phyloP scores from a whole-genome alignment of 2,797 vertebrate species.

The Esox masquinongy region DNA sequence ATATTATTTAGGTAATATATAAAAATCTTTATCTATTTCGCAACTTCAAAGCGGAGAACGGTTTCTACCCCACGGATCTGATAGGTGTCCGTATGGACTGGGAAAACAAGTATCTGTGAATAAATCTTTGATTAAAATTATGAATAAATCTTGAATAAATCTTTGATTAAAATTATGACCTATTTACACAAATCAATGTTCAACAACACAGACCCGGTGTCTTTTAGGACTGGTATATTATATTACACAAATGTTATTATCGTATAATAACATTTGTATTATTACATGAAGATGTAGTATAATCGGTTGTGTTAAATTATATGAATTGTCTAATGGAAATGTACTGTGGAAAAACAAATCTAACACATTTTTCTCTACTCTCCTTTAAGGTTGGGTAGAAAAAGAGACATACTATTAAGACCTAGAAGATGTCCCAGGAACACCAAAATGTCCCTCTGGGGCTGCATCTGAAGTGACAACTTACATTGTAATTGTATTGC shows the following conservation, averaged over 20 bases:
- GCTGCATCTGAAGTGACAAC: no score
- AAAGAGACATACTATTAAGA: slow-evolving; percentile 81
- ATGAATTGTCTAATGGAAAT: neutral
- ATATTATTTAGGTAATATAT: no score
- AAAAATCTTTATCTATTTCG: no score
- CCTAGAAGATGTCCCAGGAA: slow-evolving; percentile 38
- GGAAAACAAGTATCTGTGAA: slow-evolving; percentile 77
- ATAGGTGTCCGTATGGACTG: slow-evolving; percentile 88
- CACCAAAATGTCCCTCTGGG: no score
- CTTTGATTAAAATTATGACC: no score
- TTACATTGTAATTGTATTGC: no score
- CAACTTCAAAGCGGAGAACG: slow-evolving; percentile 51
- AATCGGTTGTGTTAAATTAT: neutral
- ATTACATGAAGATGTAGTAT: slow-evolving; percentile 18
- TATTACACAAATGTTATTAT: neutral
- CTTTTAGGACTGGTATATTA: neutral
- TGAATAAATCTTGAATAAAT: no score
- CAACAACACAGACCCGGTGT: no score
- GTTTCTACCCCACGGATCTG: slow-evolving; percentile 82
- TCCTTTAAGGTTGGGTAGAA: slow-evolving; percentile 88
- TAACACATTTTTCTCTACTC: neutral
- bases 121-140: no score
- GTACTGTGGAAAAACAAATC: neutral
- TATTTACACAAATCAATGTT: no score
- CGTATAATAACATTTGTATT: no score